A percentile compares a stretch with the other conserved stretches of the same genome.
Conservation (phyloP, 2,888 invertebrate species). For the Lymantria dispar region DNA sequence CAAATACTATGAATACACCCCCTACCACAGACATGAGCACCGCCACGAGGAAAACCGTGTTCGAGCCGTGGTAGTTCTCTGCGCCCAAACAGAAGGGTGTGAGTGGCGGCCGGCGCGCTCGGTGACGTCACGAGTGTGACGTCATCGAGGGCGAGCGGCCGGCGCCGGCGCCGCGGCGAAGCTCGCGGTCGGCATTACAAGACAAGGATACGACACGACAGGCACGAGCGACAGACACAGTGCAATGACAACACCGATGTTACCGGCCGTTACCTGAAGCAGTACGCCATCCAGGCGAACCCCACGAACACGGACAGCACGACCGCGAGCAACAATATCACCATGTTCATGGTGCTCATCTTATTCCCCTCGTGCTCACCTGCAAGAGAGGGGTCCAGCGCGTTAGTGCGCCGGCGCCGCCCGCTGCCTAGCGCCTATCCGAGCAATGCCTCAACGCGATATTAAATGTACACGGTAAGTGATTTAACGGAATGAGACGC, state of each 20-base stretch:
- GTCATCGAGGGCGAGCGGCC: constrained; percentile 52
- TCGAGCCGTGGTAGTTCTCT: constrained; percentile 98
- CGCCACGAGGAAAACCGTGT: constrained; percentile 98
- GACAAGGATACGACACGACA: constrained; percentile 53
- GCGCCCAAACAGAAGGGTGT: constrained; percentile 80
- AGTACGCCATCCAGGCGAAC: constrained; percentile 97
- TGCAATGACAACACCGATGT: constrained; percentile 73
- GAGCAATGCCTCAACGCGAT: constrained; percentile 56
- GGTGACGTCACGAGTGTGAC: constrained; percentile 46
- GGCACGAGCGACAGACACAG: constrained; percentile 71
- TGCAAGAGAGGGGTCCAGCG: constrained; percentile 83
- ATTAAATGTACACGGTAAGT: background rate
- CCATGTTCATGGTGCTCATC: constrained; percentile 95
- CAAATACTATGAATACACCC: constrained; percentile 99
- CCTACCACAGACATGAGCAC: constrained; percentile 99
- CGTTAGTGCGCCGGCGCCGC: constrained; percentile 78
- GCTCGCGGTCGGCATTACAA: constrained; percentile 44
- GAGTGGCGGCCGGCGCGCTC: constrained; percentile 50
- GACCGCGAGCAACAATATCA: constrained; percentile 95
- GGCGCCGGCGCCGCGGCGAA: constrained; percentile 56
- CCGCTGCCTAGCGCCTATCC: constrained; percentile 58
- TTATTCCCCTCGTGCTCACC: constrained; percentile 89
- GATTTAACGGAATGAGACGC: background rate
- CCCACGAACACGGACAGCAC: constrained; percentile 97
- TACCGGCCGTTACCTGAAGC: constrained; percentile 91